phyloP scores from a whole-genome alignment of 2,113 vertebrate genomes.

The Halcyon malimbica region DNA sequence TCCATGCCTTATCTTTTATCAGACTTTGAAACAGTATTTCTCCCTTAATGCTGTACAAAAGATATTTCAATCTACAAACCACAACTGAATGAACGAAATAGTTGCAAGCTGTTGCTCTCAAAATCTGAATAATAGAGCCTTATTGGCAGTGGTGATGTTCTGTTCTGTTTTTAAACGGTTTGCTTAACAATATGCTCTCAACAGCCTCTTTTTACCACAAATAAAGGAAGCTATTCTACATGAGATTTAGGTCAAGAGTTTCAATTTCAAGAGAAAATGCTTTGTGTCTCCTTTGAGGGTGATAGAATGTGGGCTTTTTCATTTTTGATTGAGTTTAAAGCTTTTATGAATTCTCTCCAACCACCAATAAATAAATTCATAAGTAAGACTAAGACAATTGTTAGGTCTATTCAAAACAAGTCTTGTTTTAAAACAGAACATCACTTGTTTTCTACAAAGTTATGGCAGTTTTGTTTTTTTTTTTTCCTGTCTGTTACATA shows the following conservation, averaged over 20 bases:
- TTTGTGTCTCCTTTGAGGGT: slow-evolving; percentile 7
- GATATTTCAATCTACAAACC: neutral
- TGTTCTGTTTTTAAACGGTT: neutral
- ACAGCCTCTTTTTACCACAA: neutral
- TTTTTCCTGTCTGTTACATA: neutral
- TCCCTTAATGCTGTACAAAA: neutral
- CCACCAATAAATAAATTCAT: neutral
- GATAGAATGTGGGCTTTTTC: slow-evolving; percentile 34
- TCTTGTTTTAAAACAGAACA: neutral
- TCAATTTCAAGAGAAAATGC: slow-evolving; percentile 56
- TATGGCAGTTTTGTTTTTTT: neutral
- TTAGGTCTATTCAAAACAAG: neutral
- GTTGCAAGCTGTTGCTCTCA: neutral
- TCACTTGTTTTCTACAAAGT: slow-evolving; percentile 47
- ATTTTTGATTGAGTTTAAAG: slow-evolving; percentile 22
- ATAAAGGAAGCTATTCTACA: slow-evolving; percentile 54
- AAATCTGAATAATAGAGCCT: neutral
- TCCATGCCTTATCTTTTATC: neutral
- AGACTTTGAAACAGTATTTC: neutral
- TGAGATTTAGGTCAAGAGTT: slow-evolving; percentile 62
- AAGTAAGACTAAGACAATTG: neutral
- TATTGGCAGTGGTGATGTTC: neutral
- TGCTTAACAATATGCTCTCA: slow-evolving; percentile 41
- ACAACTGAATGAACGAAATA: neutral
- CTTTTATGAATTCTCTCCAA: slow-evolving; percentile 24